A percentile compares a stretch with the other conserved stretches of the same genome.
phyloP scores from a whole-genome alignment of 2,113 vertebrate genomes.

The Corythoichthys haematopterus region DNA sequence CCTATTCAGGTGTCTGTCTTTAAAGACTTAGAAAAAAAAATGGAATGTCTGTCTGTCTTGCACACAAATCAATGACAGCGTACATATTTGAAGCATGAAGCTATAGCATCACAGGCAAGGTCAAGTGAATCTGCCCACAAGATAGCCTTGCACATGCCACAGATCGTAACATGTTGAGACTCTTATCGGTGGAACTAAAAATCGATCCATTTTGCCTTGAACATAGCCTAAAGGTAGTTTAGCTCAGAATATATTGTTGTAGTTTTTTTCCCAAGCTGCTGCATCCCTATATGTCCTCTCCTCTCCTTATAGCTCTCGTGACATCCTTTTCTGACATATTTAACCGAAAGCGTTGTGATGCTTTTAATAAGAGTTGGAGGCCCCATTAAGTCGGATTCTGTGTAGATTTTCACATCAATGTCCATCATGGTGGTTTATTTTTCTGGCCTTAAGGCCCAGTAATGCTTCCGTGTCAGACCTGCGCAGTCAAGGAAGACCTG shows the following conservation, averaged over 20 bases:
- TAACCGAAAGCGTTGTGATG: background rate
- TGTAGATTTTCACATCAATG: background rate
- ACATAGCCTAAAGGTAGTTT: background rate
- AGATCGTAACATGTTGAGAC: background rate
- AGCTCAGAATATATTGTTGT: background rate
- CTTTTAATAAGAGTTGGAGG: background rate
- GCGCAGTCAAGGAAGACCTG: too few species aligned
- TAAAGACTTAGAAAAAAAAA: too few species aligned
- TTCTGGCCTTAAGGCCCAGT: background rate
- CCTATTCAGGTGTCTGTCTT: background rate
- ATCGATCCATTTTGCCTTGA: background rate
- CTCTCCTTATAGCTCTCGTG: background rate
- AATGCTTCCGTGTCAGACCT: too few species aligned
- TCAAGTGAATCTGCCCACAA: background rate
- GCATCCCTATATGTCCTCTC: background rate
- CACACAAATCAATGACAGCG: background rate
- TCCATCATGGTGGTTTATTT: background rate
- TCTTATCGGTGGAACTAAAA: background rate
- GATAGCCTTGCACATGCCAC: background rate
- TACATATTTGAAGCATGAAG: background rate
- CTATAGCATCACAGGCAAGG: background rate
- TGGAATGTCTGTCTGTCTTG: background rate
- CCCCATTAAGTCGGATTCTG: background rate
- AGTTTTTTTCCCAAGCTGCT: background rate
- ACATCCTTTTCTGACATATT: background rate